Evolutionary conservation across 2,113 vertebrate genomes (phyloP).

Genomic region (Tragelaphus scriptus): DNA sequence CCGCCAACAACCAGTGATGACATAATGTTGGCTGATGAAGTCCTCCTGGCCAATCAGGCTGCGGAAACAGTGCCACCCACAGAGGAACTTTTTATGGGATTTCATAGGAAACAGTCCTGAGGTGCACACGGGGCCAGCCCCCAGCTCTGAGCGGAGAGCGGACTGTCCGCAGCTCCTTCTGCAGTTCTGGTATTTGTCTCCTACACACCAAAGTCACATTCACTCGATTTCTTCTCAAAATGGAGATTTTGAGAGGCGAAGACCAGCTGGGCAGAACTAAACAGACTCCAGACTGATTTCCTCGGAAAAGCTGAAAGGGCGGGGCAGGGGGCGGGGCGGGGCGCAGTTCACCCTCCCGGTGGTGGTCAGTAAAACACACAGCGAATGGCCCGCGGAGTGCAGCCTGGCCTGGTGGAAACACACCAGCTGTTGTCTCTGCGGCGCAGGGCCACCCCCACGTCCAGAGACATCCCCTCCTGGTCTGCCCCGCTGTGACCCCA

Average conservation of each 20-base stretch:
- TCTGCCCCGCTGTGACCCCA: neutral
- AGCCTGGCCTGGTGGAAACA: neutral
- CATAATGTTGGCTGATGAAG: neutral
- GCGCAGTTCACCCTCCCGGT: neutral
- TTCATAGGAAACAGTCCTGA: neutral
- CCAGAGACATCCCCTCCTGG: neutral
- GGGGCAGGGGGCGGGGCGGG: neutral
- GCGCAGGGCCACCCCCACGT: neutral
- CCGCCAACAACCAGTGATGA: neutral
- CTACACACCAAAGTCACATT: neutral
- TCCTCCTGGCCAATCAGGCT: neutral
- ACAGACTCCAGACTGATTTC: neutral
- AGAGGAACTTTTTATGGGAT: neutral
- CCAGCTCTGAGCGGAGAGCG: neutral
- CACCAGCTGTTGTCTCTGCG: neutral
- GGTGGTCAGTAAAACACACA: neutral
- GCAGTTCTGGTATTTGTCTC: neutral
- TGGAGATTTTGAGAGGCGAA: neutral
- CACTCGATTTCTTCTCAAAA: neutral
- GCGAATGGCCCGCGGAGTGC: neutral
- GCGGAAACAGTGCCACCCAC: constrained; percentile 4
- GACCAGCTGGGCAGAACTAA: constrained; percentile 27
- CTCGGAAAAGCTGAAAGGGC: neutral
- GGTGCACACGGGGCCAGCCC: neutral
- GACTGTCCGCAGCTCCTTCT: neutral